Percentiles rank a stretch among this genome's conserved stretches.
phyloP scores from a whole-genome alignment of 2,113 vertebrate species.

The Chrysemys picta region DNA sequence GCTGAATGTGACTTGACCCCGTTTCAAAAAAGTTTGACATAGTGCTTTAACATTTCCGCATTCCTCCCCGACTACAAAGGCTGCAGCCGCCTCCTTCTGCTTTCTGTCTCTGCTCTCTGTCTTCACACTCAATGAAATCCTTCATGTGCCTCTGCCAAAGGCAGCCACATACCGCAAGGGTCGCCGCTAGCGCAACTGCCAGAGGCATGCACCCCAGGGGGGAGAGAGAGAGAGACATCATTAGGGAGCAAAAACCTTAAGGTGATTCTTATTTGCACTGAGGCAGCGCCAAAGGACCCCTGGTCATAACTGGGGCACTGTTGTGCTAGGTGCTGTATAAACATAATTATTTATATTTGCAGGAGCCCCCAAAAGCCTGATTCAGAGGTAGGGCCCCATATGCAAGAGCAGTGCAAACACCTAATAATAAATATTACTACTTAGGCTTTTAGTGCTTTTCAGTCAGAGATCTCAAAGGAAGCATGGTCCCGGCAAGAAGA shows the following conservation, averaged over 20 bases:
- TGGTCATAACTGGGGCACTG: background rate
- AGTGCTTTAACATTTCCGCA: slow-evolving; percentile 98
- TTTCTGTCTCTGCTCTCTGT: slow-evolving; percentile 91
- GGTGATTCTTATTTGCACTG: background rate
- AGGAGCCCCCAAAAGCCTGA: background rate
- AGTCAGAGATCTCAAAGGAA: background rate
- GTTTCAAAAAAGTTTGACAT: slow-evolving; percentile 98
- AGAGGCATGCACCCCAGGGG: slow-evolving; percentile 24
- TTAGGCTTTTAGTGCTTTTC: background rate
- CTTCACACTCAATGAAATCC: slow-evolving; percentile 89
- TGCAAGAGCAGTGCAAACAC: background rate
- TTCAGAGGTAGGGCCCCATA: background rate
- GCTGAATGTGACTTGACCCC: slow-evolving; percentile 98
- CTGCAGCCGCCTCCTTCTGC: slow-evolving; percentile 92
- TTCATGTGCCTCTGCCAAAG: slow-evolving; percentile 87
- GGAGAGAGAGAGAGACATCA: background rate
- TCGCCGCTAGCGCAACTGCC: slow-evolving; percentile 66
- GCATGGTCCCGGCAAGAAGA: background rate
- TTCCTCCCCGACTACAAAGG: slow-evolving; percentile 98
- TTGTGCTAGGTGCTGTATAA: background rate
- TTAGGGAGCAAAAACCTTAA: background rate
- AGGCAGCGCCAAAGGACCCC: slow-evolving; percentile 24
- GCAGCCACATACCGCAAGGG: slow-evolving; percentile 76
- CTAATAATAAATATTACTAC: background rate
- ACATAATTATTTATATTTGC: background rate